Evolutionary conservation across 2,113 vertebrate genomes (phyloP), one percentile per base, ranked within the genome.

Genomic region (Felis chaus): DNA sequence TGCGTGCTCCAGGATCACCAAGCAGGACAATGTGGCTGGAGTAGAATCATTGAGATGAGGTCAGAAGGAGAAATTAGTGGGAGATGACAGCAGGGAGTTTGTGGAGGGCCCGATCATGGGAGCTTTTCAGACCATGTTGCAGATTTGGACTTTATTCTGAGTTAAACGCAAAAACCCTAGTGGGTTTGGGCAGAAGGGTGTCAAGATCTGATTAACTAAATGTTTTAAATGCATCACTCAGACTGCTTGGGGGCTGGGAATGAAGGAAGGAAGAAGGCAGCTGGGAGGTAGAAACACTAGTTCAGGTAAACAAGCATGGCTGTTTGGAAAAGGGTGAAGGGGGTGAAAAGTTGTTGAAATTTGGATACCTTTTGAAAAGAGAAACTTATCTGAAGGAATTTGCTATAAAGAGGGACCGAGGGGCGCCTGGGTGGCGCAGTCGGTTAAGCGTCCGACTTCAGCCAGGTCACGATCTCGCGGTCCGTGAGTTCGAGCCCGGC

Each of bases 221-320:
- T 13, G 6, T 61, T 69, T 71, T 66, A n/a, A 87, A 65, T 79
- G 10, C 73, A 13, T 73, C 21, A 15, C 19, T 89, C 53, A 45
- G 68, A 76, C 0, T 6, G 33, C 8, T 7, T 27, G 12, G 10
- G 8, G 15, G 10, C 8, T 8, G n/a, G 11, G 78, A 23, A 25
- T 48, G 36, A 55, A 27, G 45, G 48, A 73, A 94, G 18, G 9
- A 66, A 45, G 63, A 81, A 81, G 18, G 9, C 31, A 45, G 29
- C 0, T 21, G 79, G 41, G 50, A 90, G 12, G 19, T 5, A 11
- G 31, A 92, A 33, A 10, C n/a, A 48, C 50, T 33, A 78, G 14
- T 13, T 71, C 18, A 61, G 33, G 12, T 27, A 65, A 83, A 57
- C 66, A n/a, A 91, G 19, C 11, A 39, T 71, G n/a, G 23, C 27